These are phyloP conservation scores for Pinna nobilis DNA, from an alignment of 1,140 invertebrate genomes.

Conservation along the genomic window DNA sequence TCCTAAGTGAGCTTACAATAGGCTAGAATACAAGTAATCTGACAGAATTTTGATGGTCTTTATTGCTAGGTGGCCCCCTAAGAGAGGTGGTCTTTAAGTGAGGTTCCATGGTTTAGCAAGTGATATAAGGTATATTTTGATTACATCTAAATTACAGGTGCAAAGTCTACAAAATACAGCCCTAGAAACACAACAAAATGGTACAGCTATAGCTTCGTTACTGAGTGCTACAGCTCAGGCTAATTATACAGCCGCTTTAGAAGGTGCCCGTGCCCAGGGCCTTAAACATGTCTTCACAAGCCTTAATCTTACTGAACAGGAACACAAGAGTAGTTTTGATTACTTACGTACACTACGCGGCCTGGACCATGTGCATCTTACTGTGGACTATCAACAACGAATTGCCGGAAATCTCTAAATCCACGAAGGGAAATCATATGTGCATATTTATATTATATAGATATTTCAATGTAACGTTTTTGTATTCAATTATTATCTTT, in stretches of 20 bases:
- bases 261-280: conserved; percentile 57
- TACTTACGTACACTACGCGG: conserved; percentile 63
- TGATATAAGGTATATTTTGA: neutral
- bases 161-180: conserved; percentile 60
- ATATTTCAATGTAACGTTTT: too few species aligned
- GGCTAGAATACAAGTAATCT: too few species aligned
- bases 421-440: neutral
- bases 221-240: conserved; percentile 49
- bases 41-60: too few species aligned
- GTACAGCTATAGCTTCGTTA: conserved; percentile 46
- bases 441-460: too few species aligned
- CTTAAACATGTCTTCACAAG: conserved; percentile 56
- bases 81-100: too few species aligned
- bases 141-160: conserved; percentile 48
- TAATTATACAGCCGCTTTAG: conserved; percentile 60
- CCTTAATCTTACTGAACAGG: conserved; percentile 49
- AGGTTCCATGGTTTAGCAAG: too few species aligned
- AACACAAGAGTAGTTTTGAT: conserved; percentile 66
- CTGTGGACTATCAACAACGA: conserved; percentile 66
- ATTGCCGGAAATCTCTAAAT: conserved; percentile 53
- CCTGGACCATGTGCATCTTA: conserved; percentile 58
- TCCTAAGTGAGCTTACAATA: too few species aligned
- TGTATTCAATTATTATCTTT: too few species aligned
- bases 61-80: too few species aligned
- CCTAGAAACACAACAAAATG: conserved; percentile 55